phyloP scores from a whole-genome alignment of 2,888 invertebrate genomes.

The Nezara viridula region DNA sequence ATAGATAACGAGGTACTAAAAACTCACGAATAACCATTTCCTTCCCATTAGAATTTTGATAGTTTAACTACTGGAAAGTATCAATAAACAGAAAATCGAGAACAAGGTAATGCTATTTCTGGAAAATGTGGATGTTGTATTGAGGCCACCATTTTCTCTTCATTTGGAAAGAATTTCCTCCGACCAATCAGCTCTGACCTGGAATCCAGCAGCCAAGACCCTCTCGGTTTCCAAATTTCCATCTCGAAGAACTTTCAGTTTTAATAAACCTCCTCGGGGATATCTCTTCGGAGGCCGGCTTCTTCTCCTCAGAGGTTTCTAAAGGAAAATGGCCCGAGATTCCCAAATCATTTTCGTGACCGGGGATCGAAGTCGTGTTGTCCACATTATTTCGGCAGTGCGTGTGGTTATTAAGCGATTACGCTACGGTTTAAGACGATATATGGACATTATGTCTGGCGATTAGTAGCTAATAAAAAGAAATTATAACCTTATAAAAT shows the following conservation, averaged over 20 bases:
- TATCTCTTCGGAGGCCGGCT: not conserved
- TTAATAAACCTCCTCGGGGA: not conserved
- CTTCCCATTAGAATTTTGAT: too few species aligned
- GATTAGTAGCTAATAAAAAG: not conserved
- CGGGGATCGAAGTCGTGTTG: not conserved
- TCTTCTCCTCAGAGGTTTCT: conserved; percentile 4
- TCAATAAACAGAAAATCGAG: too few species aligned
- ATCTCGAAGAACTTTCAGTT: not conserved
- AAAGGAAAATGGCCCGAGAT: not conserved
- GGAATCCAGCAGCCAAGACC: not conserved
- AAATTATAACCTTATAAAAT: not conserved
- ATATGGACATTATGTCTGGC: not conserved
- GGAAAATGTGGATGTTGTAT: not conserved
- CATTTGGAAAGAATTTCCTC: conserved; percentile 33
- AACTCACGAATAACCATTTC: too few species aligned
- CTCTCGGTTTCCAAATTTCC: not conserved
- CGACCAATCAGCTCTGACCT: not conserved
- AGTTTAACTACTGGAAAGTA: too few species aligned
- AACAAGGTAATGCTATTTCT: not conserved
- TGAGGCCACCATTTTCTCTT: conserved; percentile 20
- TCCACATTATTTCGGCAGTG: not conserved
- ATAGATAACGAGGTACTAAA: too few species aligned
- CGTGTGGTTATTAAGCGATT: conserved; percentile 13
- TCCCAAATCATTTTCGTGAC: conserved; percentile 34
- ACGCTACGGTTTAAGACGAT: not conserved